These are phyloP conservation scores for Moxostoma hubbsi DNA, from an alignment of 2,797 vertebrate genomes.

Conservation along the genomic window DNA sequence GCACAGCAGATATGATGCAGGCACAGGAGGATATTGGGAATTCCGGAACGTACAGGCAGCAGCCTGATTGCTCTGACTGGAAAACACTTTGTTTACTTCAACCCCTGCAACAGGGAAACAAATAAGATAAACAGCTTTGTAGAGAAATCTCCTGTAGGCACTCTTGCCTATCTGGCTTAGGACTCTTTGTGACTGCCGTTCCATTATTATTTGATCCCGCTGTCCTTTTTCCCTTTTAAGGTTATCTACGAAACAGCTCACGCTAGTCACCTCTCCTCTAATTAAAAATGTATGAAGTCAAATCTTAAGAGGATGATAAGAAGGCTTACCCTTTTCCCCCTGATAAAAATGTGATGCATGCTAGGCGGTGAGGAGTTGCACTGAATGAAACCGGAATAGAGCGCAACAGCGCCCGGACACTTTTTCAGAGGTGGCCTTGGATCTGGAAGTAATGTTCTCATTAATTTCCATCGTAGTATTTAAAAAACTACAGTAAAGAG, in stretches of 20 bases:
- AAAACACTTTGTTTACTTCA: constrained; percentile 52
- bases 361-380: background rate
- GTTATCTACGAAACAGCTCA: constrained; percentile 48
- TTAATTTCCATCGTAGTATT: too few relatives aligned
- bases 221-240: constrained; percentile 32
- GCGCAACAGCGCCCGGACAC: too few relatives aligned
- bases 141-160: constrained; percentile 33
- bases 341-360: constrained; percentile 41
- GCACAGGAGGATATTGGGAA: constrained; percentile 39
- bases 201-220: constrained; percentile 6
- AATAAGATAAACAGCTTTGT: constrained; percentile 52
- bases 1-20: constrained; percentile 39
- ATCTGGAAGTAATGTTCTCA: too few relatives aligned
- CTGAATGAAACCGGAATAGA: too few relatives aligned
- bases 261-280: constrained; percentile 40
- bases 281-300: constrained; percentile 56
- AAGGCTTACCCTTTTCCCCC: constrained; percentile 38
- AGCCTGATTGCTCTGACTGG: constrained; percentile 51
- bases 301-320: constrained; percentile 15
- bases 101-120: constrained; percentile 43
- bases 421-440: too few relatives aligned
- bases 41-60: constrained; percentile 44
- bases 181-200: constrained; percentile 7
- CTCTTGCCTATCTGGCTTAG: constrained; percentile 33
- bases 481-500: too few relatives aligned